Evolutionary conservation across 2,797 vertebrate genomes (phyloP).

Genomic region (Kryptopterus vitreolus): DNA sequence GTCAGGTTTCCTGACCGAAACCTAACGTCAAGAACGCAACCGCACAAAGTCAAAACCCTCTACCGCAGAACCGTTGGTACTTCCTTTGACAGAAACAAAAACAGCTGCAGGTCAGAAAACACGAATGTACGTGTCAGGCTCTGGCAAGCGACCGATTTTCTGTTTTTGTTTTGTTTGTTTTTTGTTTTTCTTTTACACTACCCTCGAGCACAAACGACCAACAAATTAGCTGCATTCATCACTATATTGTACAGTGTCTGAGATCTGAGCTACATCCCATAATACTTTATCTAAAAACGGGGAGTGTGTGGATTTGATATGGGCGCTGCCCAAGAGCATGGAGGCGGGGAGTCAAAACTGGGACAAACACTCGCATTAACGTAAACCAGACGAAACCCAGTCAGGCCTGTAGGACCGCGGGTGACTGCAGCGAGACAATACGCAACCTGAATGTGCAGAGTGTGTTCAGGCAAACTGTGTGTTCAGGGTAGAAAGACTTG

Average conservation of each 20-base stretch:
- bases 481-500: neutral
- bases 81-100: neutral
- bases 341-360: constrained; percentile 34
- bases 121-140: neutral
- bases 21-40: neutral
- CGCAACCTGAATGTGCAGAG: neutral
- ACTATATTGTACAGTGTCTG: constrained; percentile 42
- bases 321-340: constrained; percentile 53
- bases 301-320: constrained; percentile 53
- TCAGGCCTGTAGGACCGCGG: neutral
- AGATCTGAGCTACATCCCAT: constrained; percentile 36
- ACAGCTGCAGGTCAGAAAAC: neutral
- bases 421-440: constrained; percentile 10
- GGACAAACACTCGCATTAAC: constrained; percentile 25
- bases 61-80: neutral
- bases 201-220: constrained; percentile 54
- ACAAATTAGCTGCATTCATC: constrained; percentile 56
- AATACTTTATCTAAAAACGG: constrained; percentile 29
- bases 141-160: neutral
- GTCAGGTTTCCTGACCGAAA: neutral
- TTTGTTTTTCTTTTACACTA: neutral
- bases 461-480: neutral
- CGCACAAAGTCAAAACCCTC: too few species aligned
- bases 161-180: constrained; percentile 10
- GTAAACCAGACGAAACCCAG: constrained; percentile 1